Conservation (phyloP, 2,888 invertebrate species). For the Lasius fuliginosus region DNA sequence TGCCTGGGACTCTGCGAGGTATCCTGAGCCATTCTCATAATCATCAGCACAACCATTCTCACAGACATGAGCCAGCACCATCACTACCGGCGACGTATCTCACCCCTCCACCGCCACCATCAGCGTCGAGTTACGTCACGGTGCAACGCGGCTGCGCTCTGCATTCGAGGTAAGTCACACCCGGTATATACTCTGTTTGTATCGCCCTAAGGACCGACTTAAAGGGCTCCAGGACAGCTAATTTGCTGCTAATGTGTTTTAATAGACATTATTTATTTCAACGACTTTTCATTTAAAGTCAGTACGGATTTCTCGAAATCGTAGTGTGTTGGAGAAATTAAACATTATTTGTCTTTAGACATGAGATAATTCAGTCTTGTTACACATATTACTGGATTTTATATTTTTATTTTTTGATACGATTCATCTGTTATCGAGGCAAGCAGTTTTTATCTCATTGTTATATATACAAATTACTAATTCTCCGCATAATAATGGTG, state of each 20-base stretch:
- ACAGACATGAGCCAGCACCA: conserved; percentile 79
- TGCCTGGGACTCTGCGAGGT: conserved; percentile 78
- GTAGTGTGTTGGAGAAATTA: not conserved
- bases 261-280: conserved; percentile 16
- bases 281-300: not conserved
- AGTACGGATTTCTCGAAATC: not conserved
- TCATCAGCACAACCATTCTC: conserved; percentile 71
- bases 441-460: not conserved
- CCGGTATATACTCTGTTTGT: conserved; percentile 6
- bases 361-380: not conserved
- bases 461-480: not conserved
- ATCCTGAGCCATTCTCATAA: conserved; percentile 78
- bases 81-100: conserved; percentile 68
- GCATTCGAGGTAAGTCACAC: conserved; percentile 80
- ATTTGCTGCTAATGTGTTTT: not conserved
- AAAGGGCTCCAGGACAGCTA: not conserved
- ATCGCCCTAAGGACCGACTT: not conserved
- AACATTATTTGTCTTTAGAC: not conserved
- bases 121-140: conserved; percentile 77
- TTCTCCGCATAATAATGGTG: not conserved
- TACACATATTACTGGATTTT: not conserved
- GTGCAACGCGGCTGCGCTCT: conserved; percentile 80
- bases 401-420: not conserved
- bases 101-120: conserved; percentile 74
- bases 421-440: not conserved